Conservation (phyloP, 1,140 invertebrate species). For the Zaprionus africanus region DNA sequence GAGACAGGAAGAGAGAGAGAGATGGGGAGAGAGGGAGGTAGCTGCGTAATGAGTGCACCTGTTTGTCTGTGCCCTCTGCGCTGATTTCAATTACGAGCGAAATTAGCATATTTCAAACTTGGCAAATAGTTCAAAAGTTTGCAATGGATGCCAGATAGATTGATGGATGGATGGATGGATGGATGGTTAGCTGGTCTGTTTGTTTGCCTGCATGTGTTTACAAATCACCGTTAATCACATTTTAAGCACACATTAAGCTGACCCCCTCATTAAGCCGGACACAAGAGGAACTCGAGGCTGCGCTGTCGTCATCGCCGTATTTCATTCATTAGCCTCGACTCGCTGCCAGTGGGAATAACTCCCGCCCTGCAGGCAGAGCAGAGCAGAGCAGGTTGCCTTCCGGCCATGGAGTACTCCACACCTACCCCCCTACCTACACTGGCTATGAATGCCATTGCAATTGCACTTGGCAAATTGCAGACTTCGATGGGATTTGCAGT, state of each 20-base stretch:
- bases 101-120: constrained; percentile 69
- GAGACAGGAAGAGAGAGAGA: neutral
- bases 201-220: constrained; percentile 40
- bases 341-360: neutral
- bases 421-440: neutral
- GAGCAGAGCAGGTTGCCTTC: neutral
- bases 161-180: constrained; percentile 4
- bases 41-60: constrained; percentile 26
- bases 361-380: neutral
- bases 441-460: neutral
- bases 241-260: constrained; percentile 77
- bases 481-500: constrained; percentile 25
- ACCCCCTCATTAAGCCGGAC: constrained; percentile 44
- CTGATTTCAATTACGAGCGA: constrained; percentile 55
- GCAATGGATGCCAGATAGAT: neutral
- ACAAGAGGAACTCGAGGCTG: neutral
- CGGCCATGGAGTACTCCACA: neutral
- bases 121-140: constrained; percentile 26
- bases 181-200: neutral
- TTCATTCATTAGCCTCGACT: constrained; percentile 1
- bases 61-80: constrained; percentile 13
- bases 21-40: neutral
- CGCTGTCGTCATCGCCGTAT: neutral
- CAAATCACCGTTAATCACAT: constrained; percentile 76
- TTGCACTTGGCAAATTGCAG: constrained; percentile 67